These are phyloP conservation scores for Antitype chi DNA, from an alignment of 2,888 invertebrate genomes.

Conservation along the genomic window DNA sequence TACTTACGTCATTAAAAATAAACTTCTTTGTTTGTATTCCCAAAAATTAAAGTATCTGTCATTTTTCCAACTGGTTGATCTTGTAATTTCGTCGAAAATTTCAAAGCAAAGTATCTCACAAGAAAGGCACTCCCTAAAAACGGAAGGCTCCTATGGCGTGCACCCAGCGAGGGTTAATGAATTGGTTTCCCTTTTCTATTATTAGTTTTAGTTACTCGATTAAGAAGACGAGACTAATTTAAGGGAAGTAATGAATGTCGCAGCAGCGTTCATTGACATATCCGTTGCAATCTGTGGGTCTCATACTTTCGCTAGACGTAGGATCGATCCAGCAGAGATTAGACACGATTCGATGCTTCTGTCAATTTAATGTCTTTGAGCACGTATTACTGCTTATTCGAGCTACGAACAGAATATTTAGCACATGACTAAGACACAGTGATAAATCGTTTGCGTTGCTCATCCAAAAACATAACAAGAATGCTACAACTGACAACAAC, in stretches of 20 bases:
- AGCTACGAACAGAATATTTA: constrained; percentile 42
- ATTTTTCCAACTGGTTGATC: constrained; percentile 27
- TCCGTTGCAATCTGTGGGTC: constrained; percentile 50
- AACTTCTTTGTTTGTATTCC: constrained; percentile 5
- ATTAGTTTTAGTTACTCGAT: constrained; percentile 69
- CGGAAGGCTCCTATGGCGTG: constrained; percentile 54
- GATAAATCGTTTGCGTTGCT: constrained; percentile 40
- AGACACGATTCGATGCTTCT: constrained; percentile 30
- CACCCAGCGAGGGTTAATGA: constrained; percentile 68
- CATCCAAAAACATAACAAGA: constrained; percentile 42
- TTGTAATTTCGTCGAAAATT: constrained; percentile 43
- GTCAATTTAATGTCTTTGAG: constrained; percentile 45
- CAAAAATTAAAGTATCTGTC: constrained; percentile 15
- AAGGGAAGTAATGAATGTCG: constrained; percentile 59
- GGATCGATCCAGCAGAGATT: constrained; percentile 40
- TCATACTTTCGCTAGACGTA: constrained; percentile 41
- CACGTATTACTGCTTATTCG: constrained; percentile 20
- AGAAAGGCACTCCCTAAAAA: constrained; percentile 32
- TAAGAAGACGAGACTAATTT: constrained; percentile 59
- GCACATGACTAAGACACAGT: constrained; percentile 38
- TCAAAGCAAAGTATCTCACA: constrained; percentile 50
- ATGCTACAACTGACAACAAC: constrained; percentile 38
- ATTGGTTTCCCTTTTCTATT: constrained; percentile 73
- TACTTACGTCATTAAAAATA: background rate
- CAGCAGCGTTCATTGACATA: constrained; percentile 60